Evolutionary conservation across 2,113 vertebrate species (phyloP).

Genomic region (Climacteris rufus): DNA sequence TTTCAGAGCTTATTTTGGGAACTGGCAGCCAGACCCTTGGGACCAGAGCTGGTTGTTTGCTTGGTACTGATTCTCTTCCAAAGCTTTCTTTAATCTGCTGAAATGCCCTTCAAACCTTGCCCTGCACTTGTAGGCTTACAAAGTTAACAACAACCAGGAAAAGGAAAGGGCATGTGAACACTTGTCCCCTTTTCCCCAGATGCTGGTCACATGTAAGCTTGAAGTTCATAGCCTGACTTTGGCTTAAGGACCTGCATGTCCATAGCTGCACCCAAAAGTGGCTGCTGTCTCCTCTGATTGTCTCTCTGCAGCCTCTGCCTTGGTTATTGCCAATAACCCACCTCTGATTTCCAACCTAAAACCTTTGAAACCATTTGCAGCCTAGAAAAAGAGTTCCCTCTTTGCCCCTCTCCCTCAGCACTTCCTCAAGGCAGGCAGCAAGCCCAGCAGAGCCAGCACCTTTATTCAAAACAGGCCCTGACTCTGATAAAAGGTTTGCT

Average conservation of each 20-base stretch:
- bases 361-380: background rate
- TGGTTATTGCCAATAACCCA: background rate
- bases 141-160: background rate
- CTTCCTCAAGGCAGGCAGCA: background rate
- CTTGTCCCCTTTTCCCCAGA: background rate
- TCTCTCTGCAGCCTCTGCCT: background rate
- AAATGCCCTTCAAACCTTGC: background rate
- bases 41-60: background rate
- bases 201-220: background rate
- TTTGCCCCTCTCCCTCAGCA: background rate
- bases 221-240: background rate
- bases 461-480: background rate
- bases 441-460: background rate
- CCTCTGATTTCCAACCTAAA: background rate
- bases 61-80: background rate
- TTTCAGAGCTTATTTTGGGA: constrained; percentile 28
- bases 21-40: background rate
- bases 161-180: background rate
- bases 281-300: background rate
- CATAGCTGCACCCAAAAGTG: background rate
- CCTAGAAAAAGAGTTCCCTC: background rate
- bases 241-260: background rate
- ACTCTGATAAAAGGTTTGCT: background rate
- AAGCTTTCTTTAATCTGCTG: background rate
- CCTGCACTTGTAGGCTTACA: background rate